phyloP scores from a whole-genome alignment of 2,888 invertebrate species.

The Antitype chi region DNA sequence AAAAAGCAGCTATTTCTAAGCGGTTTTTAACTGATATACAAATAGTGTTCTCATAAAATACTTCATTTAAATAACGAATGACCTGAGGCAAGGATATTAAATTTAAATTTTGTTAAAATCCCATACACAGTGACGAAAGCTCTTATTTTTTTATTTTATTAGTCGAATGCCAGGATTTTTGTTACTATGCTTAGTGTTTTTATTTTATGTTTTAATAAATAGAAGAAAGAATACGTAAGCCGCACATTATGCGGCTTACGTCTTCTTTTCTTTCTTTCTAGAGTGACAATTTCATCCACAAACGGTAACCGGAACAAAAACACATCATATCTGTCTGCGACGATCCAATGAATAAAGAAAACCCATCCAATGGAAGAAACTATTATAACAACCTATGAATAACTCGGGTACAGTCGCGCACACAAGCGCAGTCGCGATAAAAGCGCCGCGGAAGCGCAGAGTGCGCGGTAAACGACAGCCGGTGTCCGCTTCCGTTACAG shows the following conservation, averaged over 20 bases:
- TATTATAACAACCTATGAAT: conserved; percentile 57
- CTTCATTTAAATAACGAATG: background rate
- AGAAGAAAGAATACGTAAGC: too few relatives aligned
- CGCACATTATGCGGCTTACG: too few relatives aligned
- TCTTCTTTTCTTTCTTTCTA: background rate
- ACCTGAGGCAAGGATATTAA: background rate
- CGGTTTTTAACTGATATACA: too few relatives aligned
- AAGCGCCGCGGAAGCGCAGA: conserved; percentile 67
- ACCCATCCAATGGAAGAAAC: conserved; percentile 54
- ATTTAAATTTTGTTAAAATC: background rate
- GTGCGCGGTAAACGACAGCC: conserved; percentile 73
- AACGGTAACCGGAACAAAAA: background rate
- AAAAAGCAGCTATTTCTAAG: too few relatives aligned
- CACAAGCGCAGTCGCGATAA: conserved; percentile 60
- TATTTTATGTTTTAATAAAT: background rate
- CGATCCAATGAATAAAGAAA: conserved; percentile 45
- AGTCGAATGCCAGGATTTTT: background rate
- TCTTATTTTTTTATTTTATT: background rate
- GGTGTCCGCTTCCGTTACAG: conserved; percentile 72
- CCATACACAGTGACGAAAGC: background rate
- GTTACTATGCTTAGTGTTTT: too few relatives aligned
- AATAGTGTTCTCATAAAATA: too few relatives aligned
- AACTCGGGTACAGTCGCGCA: conserved; percentile 55
- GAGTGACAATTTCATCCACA: background rate
- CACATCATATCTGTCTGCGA: conserved; percentile 1